Evolutionary conservation across 2,113 vertebrate species (phyloP), one percentile per base, ranked within the genome.

Genomic region (Phaethornis superciliosus): DNA sequence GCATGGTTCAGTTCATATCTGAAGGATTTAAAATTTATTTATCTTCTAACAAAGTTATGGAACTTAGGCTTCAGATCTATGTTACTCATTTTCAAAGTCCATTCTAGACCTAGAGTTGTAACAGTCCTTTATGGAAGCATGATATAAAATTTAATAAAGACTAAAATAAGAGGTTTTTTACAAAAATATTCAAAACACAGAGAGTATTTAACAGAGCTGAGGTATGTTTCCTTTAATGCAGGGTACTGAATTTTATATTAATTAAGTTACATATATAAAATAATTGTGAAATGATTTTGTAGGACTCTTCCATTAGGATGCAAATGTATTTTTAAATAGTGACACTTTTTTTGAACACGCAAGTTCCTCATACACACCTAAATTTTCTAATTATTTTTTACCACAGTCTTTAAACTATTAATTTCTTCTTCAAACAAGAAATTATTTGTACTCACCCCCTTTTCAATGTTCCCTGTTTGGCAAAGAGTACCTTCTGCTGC

Each of bases 401-500:
- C 6, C 40, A 26, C 15, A 33, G 13, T 32, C 40, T 68, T 79
- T 58, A 32, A 90, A 63, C 14, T 85, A 46, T 9, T 59, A 58
- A 74, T 15, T 62, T 23, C 15, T 44, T 81, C 55, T 76, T 87
- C 32, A 12, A 83, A 80, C 24, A 87, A 87, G 24, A 75, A 94
- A 85, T 89, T 52, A 60, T 51, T 90, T 95, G 55, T 77, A 96
- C 99, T 99, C 96, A 99, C 99, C 99, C 99, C 99, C 74, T 99
- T 99, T 85, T 99, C 99, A 81, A 99, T 99, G 97, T 97, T 99
- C 94, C 98, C 98, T 24, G 98, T 99, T 97, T 99, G 99, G 91
- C 99, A 99, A 69, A 99, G 97, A 28, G 99, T 99, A 94, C 99
- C 99, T 95, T 99, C 99, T 44, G 99, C 99, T 47, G 99, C 99